phyloP scores from a whole-genome alignment of 2,888 invertebrate species.

The Drosophila bunnanda region DNA sequence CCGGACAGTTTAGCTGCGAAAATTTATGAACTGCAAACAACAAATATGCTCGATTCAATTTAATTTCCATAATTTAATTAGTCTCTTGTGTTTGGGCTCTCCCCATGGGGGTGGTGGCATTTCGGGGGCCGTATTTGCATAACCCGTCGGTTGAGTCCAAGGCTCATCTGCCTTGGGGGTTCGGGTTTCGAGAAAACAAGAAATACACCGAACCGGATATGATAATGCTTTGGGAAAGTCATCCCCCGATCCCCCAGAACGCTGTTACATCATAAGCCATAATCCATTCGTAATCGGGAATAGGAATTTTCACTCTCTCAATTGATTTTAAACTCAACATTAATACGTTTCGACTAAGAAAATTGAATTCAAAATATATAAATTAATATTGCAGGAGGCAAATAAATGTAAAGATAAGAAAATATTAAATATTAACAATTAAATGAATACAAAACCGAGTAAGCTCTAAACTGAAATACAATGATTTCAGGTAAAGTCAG shows the following conservation, averaged over 20 bases:
- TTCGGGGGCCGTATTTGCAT: constrained; percentile 18
- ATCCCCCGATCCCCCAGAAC: neutral
- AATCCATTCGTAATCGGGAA: neutral
- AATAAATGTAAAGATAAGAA: no score
- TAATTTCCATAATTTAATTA: constrained; percentile 73
- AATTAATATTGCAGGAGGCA: no score
- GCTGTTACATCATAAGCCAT: constrained; percentile 3
- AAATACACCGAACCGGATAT: constrained; percentile 22
- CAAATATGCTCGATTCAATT: constrained; percentile 66
- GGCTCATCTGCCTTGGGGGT: constrained; percentile 31
- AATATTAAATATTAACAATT: neutral
- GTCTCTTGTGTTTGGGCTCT: constrained; percentile 27
- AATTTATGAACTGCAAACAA: constrained; percentile 69
- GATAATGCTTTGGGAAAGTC: constrained; percentile 23
- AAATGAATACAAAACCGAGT: neutral
- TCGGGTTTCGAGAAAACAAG: constrained; percentile 18
- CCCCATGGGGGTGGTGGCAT: neutral
- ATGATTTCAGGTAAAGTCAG: neutral
- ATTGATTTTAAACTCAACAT: neutral
- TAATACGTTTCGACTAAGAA: neutral
- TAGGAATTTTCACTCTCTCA: neutral
- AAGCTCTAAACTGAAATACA: neutral
- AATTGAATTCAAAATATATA: neutral
- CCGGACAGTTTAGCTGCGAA: constrained; percentile 55
- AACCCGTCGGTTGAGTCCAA: constrained; percentile 19